phyloP scores from a whole-genome alignment of 2,797 vertebrate species.

The Coccyzus lansbergi region DNA sequence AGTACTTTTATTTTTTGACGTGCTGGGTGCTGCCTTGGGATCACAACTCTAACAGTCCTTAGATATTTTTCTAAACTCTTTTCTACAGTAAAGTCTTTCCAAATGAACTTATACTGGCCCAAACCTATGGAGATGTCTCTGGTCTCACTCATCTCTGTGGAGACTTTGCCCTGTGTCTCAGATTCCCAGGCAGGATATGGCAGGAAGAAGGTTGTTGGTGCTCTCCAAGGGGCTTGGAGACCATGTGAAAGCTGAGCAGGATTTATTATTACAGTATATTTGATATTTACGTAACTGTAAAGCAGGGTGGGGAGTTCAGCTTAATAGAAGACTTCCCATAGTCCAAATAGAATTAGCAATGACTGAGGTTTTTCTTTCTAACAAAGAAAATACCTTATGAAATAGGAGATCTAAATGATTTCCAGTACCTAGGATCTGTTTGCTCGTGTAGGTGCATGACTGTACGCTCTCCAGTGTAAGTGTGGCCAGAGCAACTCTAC shows the following conservation, averaged over 20 bases:
- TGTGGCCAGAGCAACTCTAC: not conserved
- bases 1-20: accelerated
- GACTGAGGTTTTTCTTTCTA: not conserved
- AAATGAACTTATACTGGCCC: not conserved
- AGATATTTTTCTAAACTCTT: not conserved
- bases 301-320: not conserved
- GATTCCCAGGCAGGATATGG: accelerated
- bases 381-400: not conserved
- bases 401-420: not conserved
- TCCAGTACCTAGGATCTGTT: not conserved
- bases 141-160: not conserved
- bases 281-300: not conserved
- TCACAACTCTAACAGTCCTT: not conserved
- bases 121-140: accelerated
- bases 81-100: accelerated
- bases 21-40: not conserved
- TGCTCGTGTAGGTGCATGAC: not conserved
- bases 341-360: not conserved
- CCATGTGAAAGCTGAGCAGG: accelerated
- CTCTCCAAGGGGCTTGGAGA: not conserved
- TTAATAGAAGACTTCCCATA: not conserved
- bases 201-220: not conserved
- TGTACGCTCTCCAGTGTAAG: not conserved
- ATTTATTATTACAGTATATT: not conserved
- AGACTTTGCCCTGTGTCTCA: not conserved